Base-by-base conservation (phyloP, 2,888 invertebrate species). In the Pomacea canaliculata region DNA sequence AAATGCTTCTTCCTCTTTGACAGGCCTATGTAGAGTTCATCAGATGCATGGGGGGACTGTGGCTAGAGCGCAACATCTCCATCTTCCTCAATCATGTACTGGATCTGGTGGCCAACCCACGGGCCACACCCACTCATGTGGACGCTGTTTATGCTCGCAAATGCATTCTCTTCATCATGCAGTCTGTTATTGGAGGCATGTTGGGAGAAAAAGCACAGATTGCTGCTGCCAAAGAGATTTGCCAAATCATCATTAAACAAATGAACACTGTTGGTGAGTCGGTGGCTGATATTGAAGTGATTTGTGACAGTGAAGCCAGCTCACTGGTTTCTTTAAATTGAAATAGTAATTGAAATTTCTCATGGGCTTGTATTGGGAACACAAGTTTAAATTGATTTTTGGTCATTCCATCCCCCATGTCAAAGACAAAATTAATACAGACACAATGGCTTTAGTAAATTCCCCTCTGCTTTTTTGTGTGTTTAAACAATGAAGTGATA, bases 101-200 rank as follows among this genome's bases (percentile, higher is more conserved):
- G 71, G 97, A 98, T 87, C 92, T 99, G 82, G 97, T 93, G 5
- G 96, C 97, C 0, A 97, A 97, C 92, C 97, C 98, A 0, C 97
- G 97, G 91, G 97, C 97, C 0, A 96, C 97, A 1, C 96, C 96
- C 19, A 97, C 97, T 0, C 99, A 99, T 89, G 97, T 98, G 0
- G 98, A 99, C 91, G 97, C 98, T 19, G 98, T 99, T 3, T 98
- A 98, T 90, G 97, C 98, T 0, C 94, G 99, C 83, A 98, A 98
- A 91, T 99, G 99, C 91, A 96, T 99, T 79, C 96, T 96, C 90
- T 99, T 97, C 91, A 97, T 99, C 83, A 92, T 99, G 76, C 94
- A 97, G 71, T 95, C 96, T 80, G 95, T 97, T 1, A 93, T 99
- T 62, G 98, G 99, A 0, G 95, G 96, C 90, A 95, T 99, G 94